A percentile compares a stretch with the other conserved stretches of the same genome.
phyloP scores from a whole-genome alignment of 1,140 invertebrate genomes.

The Drosophila suzukii region DNA sequence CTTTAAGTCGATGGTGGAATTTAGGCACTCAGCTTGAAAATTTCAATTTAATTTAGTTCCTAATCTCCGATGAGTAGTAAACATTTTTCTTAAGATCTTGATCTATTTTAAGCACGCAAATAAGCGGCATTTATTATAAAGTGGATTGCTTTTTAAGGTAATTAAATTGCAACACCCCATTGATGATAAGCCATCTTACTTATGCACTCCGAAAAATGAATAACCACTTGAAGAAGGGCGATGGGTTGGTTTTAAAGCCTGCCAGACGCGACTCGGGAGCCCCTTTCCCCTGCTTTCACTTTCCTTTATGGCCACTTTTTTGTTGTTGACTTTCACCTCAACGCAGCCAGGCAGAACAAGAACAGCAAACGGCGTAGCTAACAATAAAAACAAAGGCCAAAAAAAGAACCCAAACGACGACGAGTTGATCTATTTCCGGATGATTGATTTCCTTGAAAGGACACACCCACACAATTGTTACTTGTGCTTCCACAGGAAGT shows the following conservation, averaged over 20 bases:
- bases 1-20: too few species aligned
- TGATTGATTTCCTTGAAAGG: slow-evolving; percentile 71
- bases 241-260: slow-evolving; percentile 11
- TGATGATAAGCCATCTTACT: slow-evolving; percentile 18
- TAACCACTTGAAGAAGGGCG: slow-evolving; percentile 3
- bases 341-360: slow-evolving; percentile 10
- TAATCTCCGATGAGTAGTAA: neutral
- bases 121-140: neutral
- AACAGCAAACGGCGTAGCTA: slow-evolving; percentile 8
- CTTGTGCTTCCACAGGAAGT: slow-evolving; percentile 27
- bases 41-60: neutral
- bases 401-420: slow-evolving; percentile 38
- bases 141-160: slow-evolving; percentile 45
- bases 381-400: slow-evolving; percentile 66
- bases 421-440: slow-evolving; percentile 76
- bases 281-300: slow-evolving; percentile 10
- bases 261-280: slow-evolving; percentile 17
- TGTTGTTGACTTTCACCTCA: slow-evolving; percentile 30
- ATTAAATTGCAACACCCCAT: slow-evolving; percentile 43
- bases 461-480: slow-evolving; percentile 55
- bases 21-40: neutral
- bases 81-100: neutral
- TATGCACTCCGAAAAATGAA: slow-evolving; percentile 24
- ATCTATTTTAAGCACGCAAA: slow-evolving; percentile 6
- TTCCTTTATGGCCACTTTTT: slow-evolving; percentile 10